Evolutionary conservation across 2,888 invertebrate species (phyloP), one percentile per base, ranked within the genome.

Genomic region (Brachynemurus nebulosus): DNA sequence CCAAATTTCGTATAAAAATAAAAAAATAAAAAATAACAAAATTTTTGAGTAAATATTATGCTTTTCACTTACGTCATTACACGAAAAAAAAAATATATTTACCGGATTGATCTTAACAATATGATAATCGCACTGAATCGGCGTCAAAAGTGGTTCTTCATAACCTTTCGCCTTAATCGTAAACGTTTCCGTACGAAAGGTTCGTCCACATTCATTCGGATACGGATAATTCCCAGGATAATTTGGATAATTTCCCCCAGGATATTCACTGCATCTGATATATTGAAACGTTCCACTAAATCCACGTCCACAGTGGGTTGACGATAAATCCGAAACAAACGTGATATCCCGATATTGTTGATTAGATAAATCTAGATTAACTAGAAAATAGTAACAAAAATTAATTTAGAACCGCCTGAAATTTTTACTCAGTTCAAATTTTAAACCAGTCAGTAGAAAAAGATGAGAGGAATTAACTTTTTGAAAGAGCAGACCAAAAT

Each of bases 241-340:
- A 33, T 16, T 33, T 8, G 33, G 33, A 6, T 12, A n/a, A 8
- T 33, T 16, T 16, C 6, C 4, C 8, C 12, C 20, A 12, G 37
- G 37, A 11, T 19, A 19, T n/a, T 12, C 20, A 37, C 12, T 37
- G 50, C 65, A 65, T 2, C 58, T 57, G 51, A 63, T 56, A 52
- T 68, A 67, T 46, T 63, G 59, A 49, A 64, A 70, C 25, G 57
- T 55, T 17, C 60, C 63, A 33, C 55, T 60, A 52, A 69, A 69
- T 33, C 69, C 70, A 48, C 63, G 58, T 36, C 63, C 63, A 49
- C 62, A 61, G 27, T 57, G 59, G 34, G 52, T 55, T 1, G 35
- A 17, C 9, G 42, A 42, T 21, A 51, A 48, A 48, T 66, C 64
- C 1, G 65, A 60, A 20, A 60, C 55, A 49, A 70, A 68, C 45